Base-by-base conservation (phyloP, 2,888 invertebrate genomes). In the Sarcophaga subvicina region DNA sequence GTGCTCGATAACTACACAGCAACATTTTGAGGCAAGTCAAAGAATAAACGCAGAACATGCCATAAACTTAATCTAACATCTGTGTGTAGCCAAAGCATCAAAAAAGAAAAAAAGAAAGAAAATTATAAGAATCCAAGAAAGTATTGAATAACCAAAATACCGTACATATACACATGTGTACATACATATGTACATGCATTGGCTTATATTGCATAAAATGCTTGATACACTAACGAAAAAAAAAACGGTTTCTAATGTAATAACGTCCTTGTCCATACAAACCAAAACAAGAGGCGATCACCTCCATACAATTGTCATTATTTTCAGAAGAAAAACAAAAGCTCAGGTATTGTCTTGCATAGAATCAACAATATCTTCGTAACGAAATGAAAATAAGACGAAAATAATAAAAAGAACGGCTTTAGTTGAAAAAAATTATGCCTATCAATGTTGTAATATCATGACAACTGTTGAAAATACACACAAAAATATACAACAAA, bases 361-460 rank as follows among this genome's bases (percentile, higher is more conserved):
- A 54, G 17, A 54, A 54, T 54, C 54, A 54, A 54, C 54, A 54
- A 54, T 54, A 54, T 17, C 54, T 3, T 12, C 14, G 4, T 14
- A 54, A 14, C 12, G 54, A 14, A 54, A 54, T 22, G 22, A 17
- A 54, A 37, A 37, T 37, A 37, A 37, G 37, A 37, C 37, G 54
- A 54, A 14, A 54, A 54, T 4, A 12, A 17, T 27, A 37, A 37
- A 27, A 69, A 37, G n/a, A 47, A 59, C 49, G 11, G 27, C 17
- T 70, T 59, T 14, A 66, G 37, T 14, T 49, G 11, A n/a, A 37
- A 69, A 73, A 75, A 87, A 82, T 84, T 87, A 82, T 87, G 87
- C 81, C 87, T 84, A 84, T 84, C 84, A 87, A 87, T 76, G 79
- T 67, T 81, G 54, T 75, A 84, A 79, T 84, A 84, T 84, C 83